phyloP scores from a whole-genome alignment of 2,888 invertebrate genomes.

The Diogma glabrata region DNA sequence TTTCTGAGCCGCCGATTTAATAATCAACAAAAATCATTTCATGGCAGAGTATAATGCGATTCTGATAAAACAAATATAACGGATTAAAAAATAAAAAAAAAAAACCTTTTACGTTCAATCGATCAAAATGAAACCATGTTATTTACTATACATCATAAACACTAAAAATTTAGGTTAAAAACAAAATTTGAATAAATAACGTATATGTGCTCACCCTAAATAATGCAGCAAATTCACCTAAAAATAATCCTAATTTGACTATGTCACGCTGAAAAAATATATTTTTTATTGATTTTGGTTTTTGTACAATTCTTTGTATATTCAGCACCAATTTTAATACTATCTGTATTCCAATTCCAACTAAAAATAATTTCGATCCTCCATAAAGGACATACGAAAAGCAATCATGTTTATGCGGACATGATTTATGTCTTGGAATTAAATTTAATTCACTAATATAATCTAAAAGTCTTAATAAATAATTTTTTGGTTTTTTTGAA shows the following conservation, averaged over 20 bases:
- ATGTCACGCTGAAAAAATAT: conserved; percentile 43
- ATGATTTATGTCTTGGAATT: conserved; percentile 31
- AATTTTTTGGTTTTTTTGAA: neutral
- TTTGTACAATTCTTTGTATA: conserved; percentile 40
- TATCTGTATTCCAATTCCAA: conserved; percentile 50
- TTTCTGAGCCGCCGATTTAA: too few species aligned
- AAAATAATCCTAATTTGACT: conserved; percentile 50
- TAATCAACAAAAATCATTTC: too few species aligned
- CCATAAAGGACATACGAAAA: conserved; percentile 42
- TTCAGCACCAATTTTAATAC: conserved; percentile 47
- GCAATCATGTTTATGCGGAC: conserved; percentile 52
- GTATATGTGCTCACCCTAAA: conserved; percentile 45
- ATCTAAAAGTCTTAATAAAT: neutral
- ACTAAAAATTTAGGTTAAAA: too few species aligned
- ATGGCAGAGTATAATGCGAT: too few species aligned
- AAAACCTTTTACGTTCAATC: too few species aligned
- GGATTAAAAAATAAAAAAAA: too few species aligned
- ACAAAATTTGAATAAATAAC: conserved; percentile 12
- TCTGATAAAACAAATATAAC: too few species aligned
- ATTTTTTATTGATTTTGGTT: conserved; percentile 39
- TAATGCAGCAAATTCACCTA: conserved; percentile 55
- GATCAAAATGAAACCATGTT: too few species aligned
- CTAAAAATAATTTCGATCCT: conserved; percentile 44
- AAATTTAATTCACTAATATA: conserved; percentile 6
- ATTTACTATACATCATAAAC: too few species aligned